Evolutionary conservation across 2,113 vertebrate genomes (phyloP), one percentile per base, ranked within the genome.

Genomic region (Clinocottus analis): DNA sequence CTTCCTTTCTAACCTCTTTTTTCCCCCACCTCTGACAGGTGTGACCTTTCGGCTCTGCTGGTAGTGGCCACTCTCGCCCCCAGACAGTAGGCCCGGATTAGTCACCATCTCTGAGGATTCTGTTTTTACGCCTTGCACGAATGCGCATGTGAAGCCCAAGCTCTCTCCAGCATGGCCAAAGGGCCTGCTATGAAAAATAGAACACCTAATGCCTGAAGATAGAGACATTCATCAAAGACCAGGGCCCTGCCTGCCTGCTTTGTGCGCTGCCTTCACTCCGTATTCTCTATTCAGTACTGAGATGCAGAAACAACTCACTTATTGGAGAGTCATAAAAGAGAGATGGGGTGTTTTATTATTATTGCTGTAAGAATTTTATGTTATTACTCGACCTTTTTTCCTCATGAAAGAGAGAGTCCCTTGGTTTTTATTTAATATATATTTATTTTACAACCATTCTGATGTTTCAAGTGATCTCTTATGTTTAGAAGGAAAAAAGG

Each of bases 161-260:
- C 77, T 77, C 86, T 89, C 77, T 84, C 56, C 90, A 80, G 85
- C 86, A 78, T 71, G 92, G 92, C 90, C 90, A 49, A 86, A 78
- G 85, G 86, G 86, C 89, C 87, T 27, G 83, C 86, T 87, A 91
- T 94, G 93, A 95, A 93, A 95, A 94, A 94, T 95, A 93, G 93
- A 94, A 90, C 91, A 91, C 89, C 90, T 95, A 94, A 94, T 94
- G 92, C 93, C 87, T 88, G 86, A 74, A 92, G 94, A 95, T 90
- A 92, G 93, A 93, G 85, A 90, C 94, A 95, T 95, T 94, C 89
- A 95, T 95, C 94, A 95, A 90, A 92, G 86, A 88, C 62, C 77
- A 31, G 85, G 71, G 77, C 65, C 75, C 79, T 74, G 90, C 90
- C 83, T 86, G 80, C 81, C 82, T 86, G 80, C 80, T 87, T 82